A percentile compares a stretch with the other conserved stretches of the same genome.
These are phyloP conservation scores for Falco cherrug DNA, from an alignment of 2,797 vertebrate species.

Conservation along the genomic window DNA sequence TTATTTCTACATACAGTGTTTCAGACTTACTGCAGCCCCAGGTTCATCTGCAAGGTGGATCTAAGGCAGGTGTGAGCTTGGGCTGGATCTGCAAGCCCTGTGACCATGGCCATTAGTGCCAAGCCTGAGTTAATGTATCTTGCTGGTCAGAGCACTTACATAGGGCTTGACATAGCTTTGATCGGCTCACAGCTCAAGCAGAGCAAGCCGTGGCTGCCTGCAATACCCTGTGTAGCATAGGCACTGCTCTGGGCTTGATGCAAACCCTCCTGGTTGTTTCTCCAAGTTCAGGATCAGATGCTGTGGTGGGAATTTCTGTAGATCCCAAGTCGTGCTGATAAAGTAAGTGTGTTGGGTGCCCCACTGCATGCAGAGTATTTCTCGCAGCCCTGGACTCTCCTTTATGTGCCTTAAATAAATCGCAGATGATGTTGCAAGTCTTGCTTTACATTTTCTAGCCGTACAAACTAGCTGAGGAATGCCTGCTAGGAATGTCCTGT, in stretches of 20 bases:
- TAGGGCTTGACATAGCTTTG: not conserved
- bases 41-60: not conserved
- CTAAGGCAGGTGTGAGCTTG: not conserved
- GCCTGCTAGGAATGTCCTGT: not conserved
- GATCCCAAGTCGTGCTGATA: not conserved
- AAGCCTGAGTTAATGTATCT: not conserved
- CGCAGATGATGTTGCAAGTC: not conserved
- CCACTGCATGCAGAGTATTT: not conserved
- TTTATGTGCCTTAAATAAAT: not conserved
- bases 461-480: not conserved
- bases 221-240: rapidly evolving
- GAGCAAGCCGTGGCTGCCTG: not conserved
- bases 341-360: not conserved
- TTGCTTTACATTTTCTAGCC: not conserved
- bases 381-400: not conserved
- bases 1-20: not conserved
- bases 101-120: not conserved
- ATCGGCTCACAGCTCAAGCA: not conserved
- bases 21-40: not conserved
- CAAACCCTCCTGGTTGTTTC: not conserved
- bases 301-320: not conserved
- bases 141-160: not conserved
- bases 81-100: slow-evolving; percentile 5
- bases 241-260: rapidly evolving
- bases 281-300: not conserved